These are phyloP conservation scores for Sebastes iracundus DNA, from an alignment of 2,797 vertebrate species.

Conservation along the genomic window DNA sequence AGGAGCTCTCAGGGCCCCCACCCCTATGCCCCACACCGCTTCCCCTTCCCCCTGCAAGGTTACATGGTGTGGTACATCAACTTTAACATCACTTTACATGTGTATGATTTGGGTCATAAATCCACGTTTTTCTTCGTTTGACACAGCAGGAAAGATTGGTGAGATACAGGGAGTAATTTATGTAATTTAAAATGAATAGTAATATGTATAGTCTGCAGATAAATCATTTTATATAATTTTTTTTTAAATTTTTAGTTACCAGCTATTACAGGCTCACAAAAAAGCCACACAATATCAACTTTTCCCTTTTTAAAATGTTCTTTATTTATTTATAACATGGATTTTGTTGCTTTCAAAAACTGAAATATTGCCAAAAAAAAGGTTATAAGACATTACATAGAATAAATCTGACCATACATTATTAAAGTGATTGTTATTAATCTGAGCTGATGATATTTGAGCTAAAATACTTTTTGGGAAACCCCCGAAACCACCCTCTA, in stretches of 20 bases:
- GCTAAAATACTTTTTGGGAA: neutral
- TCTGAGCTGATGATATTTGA: neutral
- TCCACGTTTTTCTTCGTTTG: neutral
- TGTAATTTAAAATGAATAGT: neutral
- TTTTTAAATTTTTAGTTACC: neutral
- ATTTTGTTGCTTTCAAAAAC: neutral
- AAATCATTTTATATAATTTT: neutral
- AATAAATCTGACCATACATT: neutral
- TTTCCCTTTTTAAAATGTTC: neutral
- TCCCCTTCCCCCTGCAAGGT: neutral
- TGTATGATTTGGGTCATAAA: neutral
- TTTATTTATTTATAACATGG: neutral
- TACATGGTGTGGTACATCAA: neutral
- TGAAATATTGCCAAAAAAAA: neutral
- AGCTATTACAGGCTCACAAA: neutral
- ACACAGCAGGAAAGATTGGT: no score
- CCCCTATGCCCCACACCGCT: no score
- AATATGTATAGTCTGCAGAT: neutral
- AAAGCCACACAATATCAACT: neutral
- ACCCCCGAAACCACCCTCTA: conserved; percentile 32
- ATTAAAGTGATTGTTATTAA: neutral
- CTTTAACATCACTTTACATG: neutral
- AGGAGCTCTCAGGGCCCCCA: neutral
- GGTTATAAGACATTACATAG: neutral
- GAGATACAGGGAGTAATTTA: neutral